Evolutionary conservation across 2,113 vertebrate genomes (phyloP), one percentile per base, ranked within the genome.

Genomic region (Chaetodon trifascialis): DNA sequence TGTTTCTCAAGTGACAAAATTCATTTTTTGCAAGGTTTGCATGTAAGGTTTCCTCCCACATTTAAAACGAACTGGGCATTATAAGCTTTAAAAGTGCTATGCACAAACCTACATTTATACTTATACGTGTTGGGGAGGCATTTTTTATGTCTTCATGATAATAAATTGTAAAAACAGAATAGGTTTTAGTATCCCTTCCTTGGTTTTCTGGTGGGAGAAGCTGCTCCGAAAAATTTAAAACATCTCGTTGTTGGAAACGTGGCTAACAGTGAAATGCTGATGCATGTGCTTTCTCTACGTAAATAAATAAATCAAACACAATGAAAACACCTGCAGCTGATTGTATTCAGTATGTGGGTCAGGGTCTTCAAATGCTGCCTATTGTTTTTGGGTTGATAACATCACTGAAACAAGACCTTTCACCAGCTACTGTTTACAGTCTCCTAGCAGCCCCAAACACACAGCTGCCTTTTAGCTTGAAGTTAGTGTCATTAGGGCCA

Each of bases 401-500:
- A 67, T 10, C 17, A 58, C 0, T 72, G n/a, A 66, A 66, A 67
- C 44, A 42, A 75, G 38, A 69, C 23, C 44, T 71, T 30, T 19
- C 16, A 54, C 2, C 19, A 19, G 19, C 25, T 66, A 10, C 46
- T 80, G 51, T 73, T 62, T 54, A 30, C 66, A 12, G 5, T 44
- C 56, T 69, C 9, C 14, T 8, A 36, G 47, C 51, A 56, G 5
- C 51, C 25, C 11, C n/a, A 23, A 54, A 62, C 21, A 34, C 15
- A 52, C 74, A 62, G 21, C 30, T 76, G 60, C 56, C 14, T 55
- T 30, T 52, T 15, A 17, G 54, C 40, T 46, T 38, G n/a, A 56
- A 36, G n/a, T 40, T n/a, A 30, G 38, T 6, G 34, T 55, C 49
- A 19, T 9, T 25, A 6, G 64, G 7, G 25, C 4, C 7, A 67